These are phyloP conservation scores for Rotaria sp. DNA, from an alignment of 2,888 invertebrate genomes.

Conservation along the genomic window DNA sequence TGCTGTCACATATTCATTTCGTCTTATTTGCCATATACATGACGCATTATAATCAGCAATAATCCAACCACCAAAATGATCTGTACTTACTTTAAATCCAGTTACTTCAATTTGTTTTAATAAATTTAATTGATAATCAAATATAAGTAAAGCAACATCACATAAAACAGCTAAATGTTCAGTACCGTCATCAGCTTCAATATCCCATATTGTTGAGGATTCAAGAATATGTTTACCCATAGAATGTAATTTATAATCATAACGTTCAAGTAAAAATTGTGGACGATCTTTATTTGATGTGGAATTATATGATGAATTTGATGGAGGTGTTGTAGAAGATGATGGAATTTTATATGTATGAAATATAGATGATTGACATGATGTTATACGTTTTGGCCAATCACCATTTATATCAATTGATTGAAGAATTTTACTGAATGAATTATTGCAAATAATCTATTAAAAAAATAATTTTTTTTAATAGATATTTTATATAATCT, in stretches of 20 bases:
- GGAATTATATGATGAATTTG: not conserved
- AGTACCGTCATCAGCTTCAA: not conserved
- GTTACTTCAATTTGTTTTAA: constrained; percentile 22
- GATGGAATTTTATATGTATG: constrained; percentile 15
- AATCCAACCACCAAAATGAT: constrained; percentile 24
- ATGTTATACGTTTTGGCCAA: constrained; percentile 26
- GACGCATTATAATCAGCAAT: constrained; percentile 23
- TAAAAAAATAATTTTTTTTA: not conserved
- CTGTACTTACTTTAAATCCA: constrained; percentile 16
- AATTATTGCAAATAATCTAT: not conserved
- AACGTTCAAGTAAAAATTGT: constrained; percentile 28
- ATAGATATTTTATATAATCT: too few species aligned
- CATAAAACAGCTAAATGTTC: constrained; percentile 25
- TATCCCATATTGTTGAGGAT: constrained; percentile 22
- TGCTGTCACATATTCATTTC: constrained; percentile 5
- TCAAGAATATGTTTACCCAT: constrained; percentile 19
- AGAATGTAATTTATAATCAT: constrained; percentile 19
- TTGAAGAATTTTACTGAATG: constrained; percentile 14
- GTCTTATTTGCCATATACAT: constrained; percentile 23
- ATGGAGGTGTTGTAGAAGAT: not conserved
- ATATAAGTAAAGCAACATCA: constrained; percentile 28
- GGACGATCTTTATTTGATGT: not conserved
- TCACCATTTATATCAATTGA: constrained; percentile 7
- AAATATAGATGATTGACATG: constrained; percentile 11
- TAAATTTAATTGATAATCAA: constrained; percentile 21